Evolutionary conservation across 2,113 vertebrate genomes (phyloP).

Genomic region (Dipodomys merriami): DNA sequence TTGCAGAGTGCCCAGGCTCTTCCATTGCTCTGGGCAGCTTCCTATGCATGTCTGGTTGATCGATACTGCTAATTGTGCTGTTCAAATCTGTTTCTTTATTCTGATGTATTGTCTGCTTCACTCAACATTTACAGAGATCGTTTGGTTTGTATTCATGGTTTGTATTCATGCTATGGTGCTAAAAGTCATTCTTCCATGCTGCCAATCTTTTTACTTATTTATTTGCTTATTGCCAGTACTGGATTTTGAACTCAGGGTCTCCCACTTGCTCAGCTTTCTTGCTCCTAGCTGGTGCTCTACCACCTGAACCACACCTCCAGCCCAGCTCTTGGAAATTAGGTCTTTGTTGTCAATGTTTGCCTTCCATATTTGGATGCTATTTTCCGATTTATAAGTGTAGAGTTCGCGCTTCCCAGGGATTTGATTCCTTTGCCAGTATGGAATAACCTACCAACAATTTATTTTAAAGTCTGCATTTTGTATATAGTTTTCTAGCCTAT

Average conservation of each 20-base stretch:
- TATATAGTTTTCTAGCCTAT: neutral
- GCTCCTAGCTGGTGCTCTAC: no score
- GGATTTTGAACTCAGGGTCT: no score
- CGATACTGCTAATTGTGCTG: constrained; percentile 37
- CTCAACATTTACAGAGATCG: constrained; percentile 22
- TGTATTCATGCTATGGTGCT: neutral
- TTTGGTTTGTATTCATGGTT: constrained; percentile 9
- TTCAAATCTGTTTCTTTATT: neutral
- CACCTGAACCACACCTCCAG: no score
- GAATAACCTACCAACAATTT: neutral
- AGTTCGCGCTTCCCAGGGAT: neutral
- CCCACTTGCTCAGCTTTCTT: no score
- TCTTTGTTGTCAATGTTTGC: neutral
- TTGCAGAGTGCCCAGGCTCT: neutral
- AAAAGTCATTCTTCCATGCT: neutral
- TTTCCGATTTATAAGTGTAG: neutral
- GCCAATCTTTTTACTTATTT: no score
- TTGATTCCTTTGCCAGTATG: neutral
- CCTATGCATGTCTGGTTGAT: neutral
- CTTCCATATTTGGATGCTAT: constrained; percentile 34
- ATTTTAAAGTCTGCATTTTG: neutral
- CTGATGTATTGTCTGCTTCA: neutral
- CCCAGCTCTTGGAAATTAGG: no score
- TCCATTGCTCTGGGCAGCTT: neutral
- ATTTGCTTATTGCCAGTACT: no score